Evolutionary conservation across 2,797 vertebrate genomes (phyloP).

Genomic region (Apodemus agrarius): DNA sequence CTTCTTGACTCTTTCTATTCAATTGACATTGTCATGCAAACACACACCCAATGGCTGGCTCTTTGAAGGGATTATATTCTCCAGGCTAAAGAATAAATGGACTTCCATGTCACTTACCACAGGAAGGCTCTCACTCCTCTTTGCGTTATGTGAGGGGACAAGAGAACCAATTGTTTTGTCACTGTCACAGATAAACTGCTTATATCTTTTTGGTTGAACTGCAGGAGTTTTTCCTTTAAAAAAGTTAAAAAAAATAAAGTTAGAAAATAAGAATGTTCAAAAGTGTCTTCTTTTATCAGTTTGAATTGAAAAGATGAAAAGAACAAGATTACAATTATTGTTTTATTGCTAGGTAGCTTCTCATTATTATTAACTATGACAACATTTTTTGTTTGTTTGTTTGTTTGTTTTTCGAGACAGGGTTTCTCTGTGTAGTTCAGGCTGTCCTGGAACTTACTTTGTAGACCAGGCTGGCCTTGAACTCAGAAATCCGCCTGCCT

Average conservation of each 20-base stretch:
- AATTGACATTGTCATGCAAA: conserved; percentile 2
- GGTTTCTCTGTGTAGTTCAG: too few species aligned
- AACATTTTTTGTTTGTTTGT: too few species aligned
- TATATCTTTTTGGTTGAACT: conserved; percentile 59
- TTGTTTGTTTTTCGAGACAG: too few species aligned
- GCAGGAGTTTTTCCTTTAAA: conserved; percentile 37
- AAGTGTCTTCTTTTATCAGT: conserved; percentile 36
- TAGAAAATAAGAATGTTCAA: conserved; percentile 60
- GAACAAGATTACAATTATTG: conserved; percentile 20
- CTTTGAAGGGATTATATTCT: conserved; percentile 47
- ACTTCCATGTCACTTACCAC: conserved; percentile 79
- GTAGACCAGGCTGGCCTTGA: too few species aligned
- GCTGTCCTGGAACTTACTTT: too few species aligned
- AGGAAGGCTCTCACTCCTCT: conserved; percentile 60
- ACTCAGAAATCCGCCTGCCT: too few species aligned
- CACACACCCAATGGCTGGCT: background rate
- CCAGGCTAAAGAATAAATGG: conserved; percentile 41
- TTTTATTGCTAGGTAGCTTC: conserved; percentile 22
- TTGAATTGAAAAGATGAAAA: conserved; percentile 34
- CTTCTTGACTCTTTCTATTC: conserved; percentile 36
- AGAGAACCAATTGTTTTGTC: conserved; percentile 31
- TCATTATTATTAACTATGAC: conserved; percentile 1
- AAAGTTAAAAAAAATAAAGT: conserved; percentile 45
- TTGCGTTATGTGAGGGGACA: conserved; percentile 53
- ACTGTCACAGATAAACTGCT: background rate